These are phyloP conservation scores for Junco hyemalis DNA, from an alignment of 2,113 vertebrate genomes.

Conservation along the genomic window DNA sequence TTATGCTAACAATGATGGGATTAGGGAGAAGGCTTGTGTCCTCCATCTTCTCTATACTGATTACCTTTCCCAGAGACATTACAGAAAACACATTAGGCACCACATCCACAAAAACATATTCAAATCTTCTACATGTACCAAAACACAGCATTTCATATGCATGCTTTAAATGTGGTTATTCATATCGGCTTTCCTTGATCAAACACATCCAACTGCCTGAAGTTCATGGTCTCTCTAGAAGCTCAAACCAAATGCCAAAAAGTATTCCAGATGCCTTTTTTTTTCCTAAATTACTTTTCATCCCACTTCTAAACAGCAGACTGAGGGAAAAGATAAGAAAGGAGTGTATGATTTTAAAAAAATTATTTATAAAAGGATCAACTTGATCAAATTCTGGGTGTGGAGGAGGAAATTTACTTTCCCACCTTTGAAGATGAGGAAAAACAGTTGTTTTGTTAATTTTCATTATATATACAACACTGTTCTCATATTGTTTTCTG, in stretches of 20 bases:
- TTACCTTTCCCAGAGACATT: conserved; percentile 76
- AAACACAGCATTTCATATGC: not conserved
- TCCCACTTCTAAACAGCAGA: not conserved
- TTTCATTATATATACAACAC: not conserved
- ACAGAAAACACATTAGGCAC: not conserved
- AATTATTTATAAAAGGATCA: not conserved
- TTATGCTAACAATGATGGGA: conserved; percentile 90
- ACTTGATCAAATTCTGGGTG: not conserved
- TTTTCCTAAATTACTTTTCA: not conserved
- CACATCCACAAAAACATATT: not conserved
- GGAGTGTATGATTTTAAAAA: not conserved
- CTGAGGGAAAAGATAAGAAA: not conserved
- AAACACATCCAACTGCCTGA: not conserved
- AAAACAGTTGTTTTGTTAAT: not conserved
- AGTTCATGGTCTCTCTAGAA: not conserved
- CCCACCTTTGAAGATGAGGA: not conserved
- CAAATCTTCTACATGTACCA: not conserved
- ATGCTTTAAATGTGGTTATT: not conserved
- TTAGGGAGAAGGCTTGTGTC: conserved; percentile 88
- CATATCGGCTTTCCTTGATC: not conserved
- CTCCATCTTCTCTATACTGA: conserved; percentile 93
- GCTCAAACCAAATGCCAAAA: not conserved
- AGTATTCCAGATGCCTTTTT: not conserved
- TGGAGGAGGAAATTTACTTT: not conserved
- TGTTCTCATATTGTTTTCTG: not conserved